Evolutionary conservation across 2,888 invertebrate species (phyloP).

Genomic region (Parasteatoda lunata): DNA sequence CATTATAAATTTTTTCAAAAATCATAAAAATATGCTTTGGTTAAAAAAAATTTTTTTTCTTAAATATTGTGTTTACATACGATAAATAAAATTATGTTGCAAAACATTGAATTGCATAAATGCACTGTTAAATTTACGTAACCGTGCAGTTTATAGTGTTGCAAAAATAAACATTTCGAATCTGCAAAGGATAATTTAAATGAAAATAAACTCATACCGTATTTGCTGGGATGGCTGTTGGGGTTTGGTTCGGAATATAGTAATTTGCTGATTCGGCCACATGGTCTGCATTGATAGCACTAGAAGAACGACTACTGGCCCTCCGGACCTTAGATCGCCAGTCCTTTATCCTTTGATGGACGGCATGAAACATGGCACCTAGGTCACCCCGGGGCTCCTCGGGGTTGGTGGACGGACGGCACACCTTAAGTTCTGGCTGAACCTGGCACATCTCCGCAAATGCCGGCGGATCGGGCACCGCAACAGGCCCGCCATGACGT

Average conservation of each 20-base stretch:
- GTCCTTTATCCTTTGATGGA: constrained; percentile 68
- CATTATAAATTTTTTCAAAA: too few species aligned
- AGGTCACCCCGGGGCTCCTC: constrained; percentile 49
- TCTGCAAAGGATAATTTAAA: neutral
- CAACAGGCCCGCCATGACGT: constrained; percentile 52
- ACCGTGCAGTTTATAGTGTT: too few species aligned
- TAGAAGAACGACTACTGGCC: constrained; percentile 60
- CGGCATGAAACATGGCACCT: constrained; percentile 68
- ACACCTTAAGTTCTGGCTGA: constrained; percentile 35
- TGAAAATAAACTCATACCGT: constrained; percentile 33
- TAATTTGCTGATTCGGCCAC: constrained; percentile 23
- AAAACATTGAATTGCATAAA: too few species aligned
- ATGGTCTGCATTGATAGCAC: constrained; percentile 32
- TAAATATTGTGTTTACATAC: too few species aligned
- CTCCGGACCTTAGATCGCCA: constrained; percentile 66
- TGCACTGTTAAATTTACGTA: too few species aligned
- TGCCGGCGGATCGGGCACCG: constrained; percentile 35
- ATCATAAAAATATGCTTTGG: too few species aligned
- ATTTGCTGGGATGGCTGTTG: constrained; percentile 16
- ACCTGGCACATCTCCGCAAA: constrained; percentile 51
- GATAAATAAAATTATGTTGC: too few species aligned
- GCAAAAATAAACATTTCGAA: too few species aligned
- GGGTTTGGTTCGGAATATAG: constrained; percentile 8
- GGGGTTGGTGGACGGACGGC: constrained; percentile 23
- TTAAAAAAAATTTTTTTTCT: too few species aligned